Conservation (phyloP, 1,140 invertebrate species). For the Drosophila funebris region DNA sequence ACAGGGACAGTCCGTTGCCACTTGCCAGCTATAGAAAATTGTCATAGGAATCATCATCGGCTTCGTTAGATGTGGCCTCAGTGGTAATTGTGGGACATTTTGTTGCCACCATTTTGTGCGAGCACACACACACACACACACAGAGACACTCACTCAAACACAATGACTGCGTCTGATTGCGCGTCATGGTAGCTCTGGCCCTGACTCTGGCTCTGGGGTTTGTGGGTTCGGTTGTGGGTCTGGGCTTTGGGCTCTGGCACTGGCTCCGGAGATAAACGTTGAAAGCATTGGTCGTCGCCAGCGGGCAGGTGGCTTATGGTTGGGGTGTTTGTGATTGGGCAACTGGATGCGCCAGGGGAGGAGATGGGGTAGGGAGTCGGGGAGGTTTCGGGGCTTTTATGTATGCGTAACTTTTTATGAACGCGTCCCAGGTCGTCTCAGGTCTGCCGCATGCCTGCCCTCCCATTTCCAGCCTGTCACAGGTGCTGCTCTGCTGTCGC, state of each 20-base stretch:
- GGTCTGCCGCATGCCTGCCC: slow-evolving; percentile 1
- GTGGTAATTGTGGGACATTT: slow-evolving; percentile 83
- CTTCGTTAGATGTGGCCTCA: slow-evolving; percentile 83
- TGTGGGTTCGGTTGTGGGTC: background rate
- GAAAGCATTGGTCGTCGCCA: slow-evolving; percentile 48
- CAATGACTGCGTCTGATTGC: slow-evolving; percentile 67
- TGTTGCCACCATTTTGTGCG: slow-evolving; percentile 74
- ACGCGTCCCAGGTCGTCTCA: slow-evolving; percentile 36
- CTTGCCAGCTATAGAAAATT: slow-evolving; percentile 82
- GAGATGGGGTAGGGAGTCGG: too few relatives aligned
- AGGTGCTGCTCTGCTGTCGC: slow-evolving; percentile 64
- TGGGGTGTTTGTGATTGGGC: slow-evolving; percentile 47
- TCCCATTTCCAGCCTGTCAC: slow-evolving; percentile 44
- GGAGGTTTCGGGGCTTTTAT: slow-evolving; percentile 36
- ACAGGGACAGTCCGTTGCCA: slow-evolving; percentile 56
- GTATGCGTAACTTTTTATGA: slow-evolving; percentile 78
- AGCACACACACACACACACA: slow-evolving; percentile 21
- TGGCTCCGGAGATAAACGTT: slow-evolving; percentile 64
- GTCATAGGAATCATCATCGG: slow-evolving; percentile 83
- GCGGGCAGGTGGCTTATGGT: slow-evolving; percentile 58
- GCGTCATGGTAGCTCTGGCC: slow-evolving; percentile 33
- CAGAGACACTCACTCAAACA: slow-evolving; percentile 47
- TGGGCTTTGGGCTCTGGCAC: slow-evolving; percentile 14
- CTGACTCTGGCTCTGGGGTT: background rate
- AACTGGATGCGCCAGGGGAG: background rate